Conservation (phyloP, 2,113 vertebrate species). For the Brienomyrus brachyistius region DNA sequence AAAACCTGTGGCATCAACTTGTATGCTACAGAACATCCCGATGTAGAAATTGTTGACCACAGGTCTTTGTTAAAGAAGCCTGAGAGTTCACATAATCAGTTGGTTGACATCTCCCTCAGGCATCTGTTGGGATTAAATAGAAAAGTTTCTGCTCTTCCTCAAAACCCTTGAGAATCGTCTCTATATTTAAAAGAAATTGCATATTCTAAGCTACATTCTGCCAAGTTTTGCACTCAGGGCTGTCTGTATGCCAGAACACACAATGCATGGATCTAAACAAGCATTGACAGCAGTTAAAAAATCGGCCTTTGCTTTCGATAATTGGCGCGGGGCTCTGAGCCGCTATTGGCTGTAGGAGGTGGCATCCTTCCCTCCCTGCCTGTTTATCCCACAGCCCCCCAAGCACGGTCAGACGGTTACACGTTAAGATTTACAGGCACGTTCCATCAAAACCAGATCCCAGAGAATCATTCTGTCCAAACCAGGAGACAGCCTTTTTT, state of each 20-base stretch:
- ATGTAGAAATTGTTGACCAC: constrained; percentile 18
- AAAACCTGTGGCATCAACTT: neutral
- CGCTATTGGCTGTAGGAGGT: neutral
- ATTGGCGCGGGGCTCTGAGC: neutral
- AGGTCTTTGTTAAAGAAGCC: constrained; percentile 19
- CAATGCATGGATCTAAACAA: neutral
- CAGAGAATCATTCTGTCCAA: neutral
- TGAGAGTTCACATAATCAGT: neutral
- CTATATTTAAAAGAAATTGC: neutral
- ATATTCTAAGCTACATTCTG: neutral
- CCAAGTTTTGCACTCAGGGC: constrained; percentile 15
- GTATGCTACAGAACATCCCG: constrained; percentile 21
- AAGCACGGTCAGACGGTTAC: too few species aligned
- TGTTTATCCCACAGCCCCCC: neutral
- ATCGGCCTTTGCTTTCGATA: neutral
- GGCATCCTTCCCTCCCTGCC: neutral
- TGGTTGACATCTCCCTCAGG: neutral
- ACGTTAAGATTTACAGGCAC: neutral
- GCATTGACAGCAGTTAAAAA: neutral
- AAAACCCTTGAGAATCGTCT: neutral
- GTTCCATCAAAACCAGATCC: neutral
- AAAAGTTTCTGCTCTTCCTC: constrained; percentile 2
- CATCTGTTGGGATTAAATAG: constrained; percentile 8
- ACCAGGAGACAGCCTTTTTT: neutral
- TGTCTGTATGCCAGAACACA: constrained; percentile 9